Evolutionary conservation across 2,888 invertebrate species (phyloP).

Genomic region (Labia minor): DNA sequence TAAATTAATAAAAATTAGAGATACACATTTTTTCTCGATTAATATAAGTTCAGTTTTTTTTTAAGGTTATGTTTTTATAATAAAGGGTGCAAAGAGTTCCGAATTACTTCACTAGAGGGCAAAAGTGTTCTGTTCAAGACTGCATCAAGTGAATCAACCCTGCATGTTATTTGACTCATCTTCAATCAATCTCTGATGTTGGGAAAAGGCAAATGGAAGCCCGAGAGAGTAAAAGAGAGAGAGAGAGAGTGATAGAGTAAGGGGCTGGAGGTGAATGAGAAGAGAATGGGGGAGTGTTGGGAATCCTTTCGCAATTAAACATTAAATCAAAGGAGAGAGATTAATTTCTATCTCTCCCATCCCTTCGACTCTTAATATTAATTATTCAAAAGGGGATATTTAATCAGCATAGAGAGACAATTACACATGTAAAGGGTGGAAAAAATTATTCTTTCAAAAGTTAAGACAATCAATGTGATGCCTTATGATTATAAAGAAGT

Average conservation of each 20-base stretch:
- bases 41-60: too few relatives aligned
- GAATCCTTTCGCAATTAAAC: constrained; percentile 16
- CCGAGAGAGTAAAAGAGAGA: too few relatives aligned
- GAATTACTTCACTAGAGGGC: neutral
- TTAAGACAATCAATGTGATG: too few relatives aligned
- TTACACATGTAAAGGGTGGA: neutral
- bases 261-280: constrained; percentile 20
- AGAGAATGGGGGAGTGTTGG: constrained; percentile 20
- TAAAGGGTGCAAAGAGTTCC: neutral
- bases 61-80: too few relatives aligned
- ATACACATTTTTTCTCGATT: too few relatives aligned
- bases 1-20: too few relatives aligned
- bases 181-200: constrained; percentile 15
- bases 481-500: too few relatives aligned
- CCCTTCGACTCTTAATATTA: neutral
- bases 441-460: too few relatives aligned
- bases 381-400: neutral
- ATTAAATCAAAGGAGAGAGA: constrained; percentile 13
- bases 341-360: neutral
- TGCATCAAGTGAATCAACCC: neutral
- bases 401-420: neutral
- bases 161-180: constrained; percentile 15
- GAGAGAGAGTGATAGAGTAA: constrained; percentile 22
- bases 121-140: neutral
- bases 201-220: too few relatives aligned